Percentiles rank a stretch among this genome's conserved stretches.
Evolutionary conservation across 2,113 vertebrate genomes (phyloP).

Genomic region (Osmerus mordax): DNA sequence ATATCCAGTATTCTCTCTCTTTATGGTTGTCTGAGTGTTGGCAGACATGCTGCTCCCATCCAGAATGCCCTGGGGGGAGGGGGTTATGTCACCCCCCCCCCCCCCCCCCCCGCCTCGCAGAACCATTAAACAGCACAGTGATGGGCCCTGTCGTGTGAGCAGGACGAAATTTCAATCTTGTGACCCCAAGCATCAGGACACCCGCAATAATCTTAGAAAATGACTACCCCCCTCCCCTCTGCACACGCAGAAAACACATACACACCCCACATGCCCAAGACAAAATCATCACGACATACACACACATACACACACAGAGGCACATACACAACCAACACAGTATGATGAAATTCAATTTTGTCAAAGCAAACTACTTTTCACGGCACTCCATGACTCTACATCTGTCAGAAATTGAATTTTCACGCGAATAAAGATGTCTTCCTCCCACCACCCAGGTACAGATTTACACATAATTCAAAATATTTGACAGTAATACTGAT

Average conservation of each 20-base stretch:
- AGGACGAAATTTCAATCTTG: background rate
- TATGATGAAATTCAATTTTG: constrained; percentile 28
- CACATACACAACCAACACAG: constrained; percentile 20
- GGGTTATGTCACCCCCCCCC: background rate
- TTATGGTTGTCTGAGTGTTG: background rate
- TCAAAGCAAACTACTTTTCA: constrained; percentile 35
- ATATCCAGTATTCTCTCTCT: background rate
- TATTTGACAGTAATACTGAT: too few species aligned
- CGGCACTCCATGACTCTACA: background rate
- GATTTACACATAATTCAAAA: too few species aligned
- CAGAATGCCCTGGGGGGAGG: constrained; percentile 40
- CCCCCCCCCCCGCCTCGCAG: background rate
- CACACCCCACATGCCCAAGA: background rate
- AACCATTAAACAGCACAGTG: background rate
- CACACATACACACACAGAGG: background rate
- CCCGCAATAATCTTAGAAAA: background rate
- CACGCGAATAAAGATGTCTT: constrained; percentile 2
- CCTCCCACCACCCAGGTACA: background rate
- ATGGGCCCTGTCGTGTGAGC: background rate
- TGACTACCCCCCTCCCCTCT: background rate
- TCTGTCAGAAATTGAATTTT: constrained; percentile 24
- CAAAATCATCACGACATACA: constrained; percentile 5
- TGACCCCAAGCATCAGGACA: background rate
- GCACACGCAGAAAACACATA: constrained; percentile 3
- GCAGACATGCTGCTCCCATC: constrained; percentile 33